phyloP scores from a whole-genome alignment of 2,113 vertebrate species.

The Tiliqua scincoides region DNA sequence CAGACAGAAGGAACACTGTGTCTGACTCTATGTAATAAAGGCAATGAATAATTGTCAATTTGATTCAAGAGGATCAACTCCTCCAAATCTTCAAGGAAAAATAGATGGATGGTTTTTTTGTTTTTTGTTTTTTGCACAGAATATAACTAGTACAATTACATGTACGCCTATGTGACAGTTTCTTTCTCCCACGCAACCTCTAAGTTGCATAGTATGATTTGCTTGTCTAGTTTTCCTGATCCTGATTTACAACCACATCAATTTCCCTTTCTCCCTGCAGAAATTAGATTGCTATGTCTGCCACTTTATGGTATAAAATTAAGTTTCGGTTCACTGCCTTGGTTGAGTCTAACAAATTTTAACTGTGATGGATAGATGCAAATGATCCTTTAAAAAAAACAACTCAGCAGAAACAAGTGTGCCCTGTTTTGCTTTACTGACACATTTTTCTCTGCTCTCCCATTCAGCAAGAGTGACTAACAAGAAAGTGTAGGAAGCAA shows the following conservation, averaged over 20 bases:
- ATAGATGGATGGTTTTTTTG: background rate
- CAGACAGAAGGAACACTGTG: background rate
- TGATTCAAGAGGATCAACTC: background rate
- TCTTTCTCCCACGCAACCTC: background rate
- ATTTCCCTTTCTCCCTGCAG: conserved; percentile 19
- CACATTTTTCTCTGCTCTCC: background rate
- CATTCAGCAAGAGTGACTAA: background rate
- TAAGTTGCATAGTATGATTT: background rate
- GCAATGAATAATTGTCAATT: background rate
- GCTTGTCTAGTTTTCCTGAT: background rate
- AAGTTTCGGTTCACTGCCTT: background rate
- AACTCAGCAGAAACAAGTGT: background rate
- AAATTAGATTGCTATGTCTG: conserved; percentile 20
- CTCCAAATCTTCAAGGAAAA: background rate
- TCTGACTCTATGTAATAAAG: background rate
- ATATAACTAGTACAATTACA: background rate
- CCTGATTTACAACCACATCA: background rate
- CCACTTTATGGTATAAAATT: background rate
- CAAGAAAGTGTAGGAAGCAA: background rate
- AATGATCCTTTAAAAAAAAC: background rate
- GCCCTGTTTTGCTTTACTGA: background rate
- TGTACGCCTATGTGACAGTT: background rate
- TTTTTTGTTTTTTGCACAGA: background rate
- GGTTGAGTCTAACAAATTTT: background rate
- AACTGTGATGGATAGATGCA: background rate